phyloP scores from a whole-genome alignment of 2,888 invertebrate species.

The Agrotis clavis region DNA sequence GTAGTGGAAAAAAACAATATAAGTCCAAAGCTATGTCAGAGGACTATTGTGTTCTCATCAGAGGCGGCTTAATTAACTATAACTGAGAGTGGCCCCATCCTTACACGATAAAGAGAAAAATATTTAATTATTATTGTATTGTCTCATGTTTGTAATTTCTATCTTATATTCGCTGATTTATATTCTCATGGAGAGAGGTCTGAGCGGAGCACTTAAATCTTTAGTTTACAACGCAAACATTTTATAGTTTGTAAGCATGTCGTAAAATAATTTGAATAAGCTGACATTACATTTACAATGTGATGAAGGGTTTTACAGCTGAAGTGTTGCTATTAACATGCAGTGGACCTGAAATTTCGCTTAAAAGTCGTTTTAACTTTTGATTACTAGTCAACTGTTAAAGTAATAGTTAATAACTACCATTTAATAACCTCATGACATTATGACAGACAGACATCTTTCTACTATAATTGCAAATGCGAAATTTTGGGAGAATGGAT shows the following conservation, averaged over 20 bases:
- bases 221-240: constrained; percentile 41
- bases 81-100: too few species aligned
- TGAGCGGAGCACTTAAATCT: constrained; percentile 28
- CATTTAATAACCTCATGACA: neutral
- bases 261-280: constrained; percentile 41
- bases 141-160: neutral
- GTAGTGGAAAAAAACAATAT: too few species aligned
- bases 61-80: too few species aligned
- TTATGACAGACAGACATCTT: neutral
- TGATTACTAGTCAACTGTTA: neutral
- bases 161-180: constrained; percentile 41
- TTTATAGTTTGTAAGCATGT: constrained; percentile 42
- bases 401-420: neutral
- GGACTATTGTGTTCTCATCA: too few species aligned
- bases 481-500: too few species aligned
- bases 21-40: too few species aligned
- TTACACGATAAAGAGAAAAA: too few species aligned
- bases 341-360: constrained; percentile 10
- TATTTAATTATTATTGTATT: neutral
- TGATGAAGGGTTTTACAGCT: constrained; percentile 32
- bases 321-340: neutral
- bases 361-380: neutral
- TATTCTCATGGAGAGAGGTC: constrained; percentile 20
- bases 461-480: too few species aligned
- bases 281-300: constrained; percentile 15